Evolutionary conservation across 2,797 vertebrate species (phyloP).

Genomic region (Avahi laniger): DNA sequence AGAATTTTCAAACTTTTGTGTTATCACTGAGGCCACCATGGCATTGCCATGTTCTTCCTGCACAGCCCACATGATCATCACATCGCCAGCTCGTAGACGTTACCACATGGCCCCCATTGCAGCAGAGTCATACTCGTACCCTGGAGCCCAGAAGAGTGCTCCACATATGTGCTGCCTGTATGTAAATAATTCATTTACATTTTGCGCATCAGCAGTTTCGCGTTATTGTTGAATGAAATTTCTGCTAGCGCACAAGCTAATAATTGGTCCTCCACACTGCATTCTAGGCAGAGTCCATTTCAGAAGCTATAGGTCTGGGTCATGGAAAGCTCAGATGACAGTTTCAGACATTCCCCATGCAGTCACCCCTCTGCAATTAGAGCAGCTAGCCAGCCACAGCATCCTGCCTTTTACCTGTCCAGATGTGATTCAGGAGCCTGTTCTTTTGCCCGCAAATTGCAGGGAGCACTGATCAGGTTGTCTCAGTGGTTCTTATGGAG

Average conservation of each 20-base stretch:
- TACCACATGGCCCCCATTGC: fast-evolving
- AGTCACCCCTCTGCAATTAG: neutral
- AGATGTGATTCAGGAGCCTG: neutral
- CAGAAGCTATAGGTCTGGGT: neutral
- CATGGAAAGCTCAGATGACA: neutral
- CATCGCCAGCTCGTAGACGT: neutral
- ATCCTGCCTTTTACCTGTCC: neutral
- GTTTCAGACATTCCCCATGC: neutral
- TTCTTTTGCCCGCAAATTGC: neutral
- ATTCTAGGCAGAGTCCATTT: neutral
- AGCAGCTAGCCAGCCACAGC: neutral
- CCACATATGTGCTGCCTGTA: neutral
- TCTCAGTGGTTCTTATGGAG: neutral
- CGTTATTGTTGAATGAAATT: neutral
- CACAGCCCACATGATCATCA: neutral
- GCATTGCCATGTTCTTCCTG: neutral
- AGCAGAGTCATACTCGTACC: neutral
- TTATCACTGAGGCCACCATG: neutral
- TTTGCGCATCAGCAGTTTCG: neutral
- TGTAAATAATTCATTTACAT: neutral
- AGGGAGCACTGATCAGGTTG: neutral
- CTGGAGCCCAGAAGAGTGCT: neutral
- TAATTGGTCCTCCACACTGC: neutral
- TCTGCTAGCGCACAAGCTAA: neutral
- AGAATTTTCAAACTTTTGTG: neutral